Evolutionary conservation across 2,113 vertebrate species (phyloP), one percentile per base, ranked within the genome.

Genomic region (Amphiprion percula): DNA sequence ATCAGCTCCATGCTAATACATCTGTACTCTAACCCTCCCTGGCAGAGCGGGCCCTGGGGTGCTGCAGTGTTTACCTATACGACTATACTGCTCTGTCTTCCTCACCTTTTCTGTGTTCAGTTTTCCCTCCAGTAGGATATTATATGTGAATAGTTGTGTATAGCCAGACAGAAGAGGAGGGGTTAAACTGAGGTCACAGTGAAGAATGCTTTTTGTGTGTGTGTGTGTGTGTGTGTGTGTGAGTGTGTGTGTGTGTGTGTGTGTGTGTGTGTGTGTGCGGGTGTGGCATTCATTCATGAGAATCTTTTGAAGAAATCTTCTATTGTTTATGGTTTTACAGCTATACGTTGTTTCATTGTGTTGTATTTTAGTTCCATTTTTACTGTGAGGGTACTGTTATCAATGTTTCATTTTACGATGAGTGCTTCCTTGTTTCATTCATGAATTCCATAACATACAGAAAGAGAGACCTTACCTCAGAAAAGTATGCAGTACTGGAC

Each of bases 141-240:
- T 37, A 14, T 14, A 39, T 70, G 41, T 68, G 26, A 70, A 61
- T 2, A 39, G 26, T 33, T 47, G 58, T 49, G 28, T 14, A 19
- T 47, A 78, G 59, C 9, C 64, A 71, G 55, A 47, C 70, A 53
- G 52, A 68, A 26, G 58, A n/a, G 14, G 46, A 53, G 77, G 26
- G 63, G 71, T 77, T 84, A 82, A 64, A 59, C 50, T 74, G 70
- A 83, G 88, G 88, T 85, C 85, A 79, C 19, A 37, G 52, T 10
- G 3, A 7, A 41, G 73, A 78, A 64, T 41, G 37, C 2, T 26
- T 0, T 26, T 1, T 26, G 64, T 72, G 56, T 77, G 26, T 63
- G 41, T 62, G 23, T 21, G 21, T 58, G 44, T 50, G 30, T 63
- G 55, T 68, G 64, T 68, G 56, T 77, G 26, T 47, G 28, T 66